A percentile compares a stretch with the other conserved stretches of the same genome.
Evolutionary conservation across 2,797 vertebrate species (phyloP).

Genomic region (Liparis tanakae): DNA sequence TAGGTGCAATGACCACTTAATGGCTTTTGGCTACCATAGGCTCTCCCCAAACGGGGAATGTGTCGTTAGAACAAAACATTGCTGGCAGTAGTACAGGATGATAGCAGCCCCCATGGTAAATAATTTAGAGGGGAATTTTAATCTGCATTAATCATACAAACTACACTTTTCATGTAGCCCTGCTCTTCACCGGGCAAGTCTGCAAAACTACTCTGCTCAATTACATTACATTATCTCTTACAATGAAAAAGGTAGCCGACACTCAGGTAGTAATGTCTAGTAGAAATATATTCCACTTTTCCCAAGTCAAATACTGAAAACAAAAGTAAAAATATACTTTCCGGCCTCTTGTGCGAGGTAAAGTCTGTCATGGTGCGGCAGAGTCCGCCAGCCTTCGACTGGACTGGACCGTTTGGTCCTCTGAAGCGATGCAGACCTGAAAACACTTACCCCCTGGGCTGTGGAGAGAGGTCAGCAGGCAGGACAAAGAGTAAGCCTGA

Average conservation of each 20-base stretch:
- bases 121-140: rapidly evolving
- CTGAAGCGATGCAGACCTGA: slow-evolving; percentile 29
- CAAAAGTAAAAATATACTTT: background rate
- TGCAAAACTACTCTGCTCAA: background rate
- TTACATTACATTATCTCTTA: background rate
- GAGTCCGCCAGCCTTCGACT: background rate
- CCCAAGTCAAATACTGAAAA: slow-evolving; percentile 3
- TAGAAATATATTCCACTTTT: background rate
- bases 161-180: background rate
- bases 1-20: background rate
- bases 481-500: slow-evolving; percentile 1
- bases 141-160: background rate
- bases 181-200: background rate
- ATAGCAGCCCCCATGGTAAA: background rate
- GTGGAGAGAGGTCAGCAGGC: slow-evolving; percentile 43
- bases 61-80: background rate
- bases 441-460: slow-evolving; percentile 75
- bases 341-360: background rate
- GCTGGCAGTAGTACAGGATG: background rate
- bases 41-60: background rate
- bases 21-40: background rate
- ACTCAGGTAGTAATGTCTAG: background rate
- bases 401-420: slow-evolving; percentile 3
- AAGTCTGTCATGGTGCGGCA: slow-evolving; percentile 10
- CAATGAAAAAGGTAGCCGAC: background rate